Evolutionary conservation across 2,797 vertebrate genomes (phyloP).

Genomic region (Thripadectes ignobilis): DNA sequence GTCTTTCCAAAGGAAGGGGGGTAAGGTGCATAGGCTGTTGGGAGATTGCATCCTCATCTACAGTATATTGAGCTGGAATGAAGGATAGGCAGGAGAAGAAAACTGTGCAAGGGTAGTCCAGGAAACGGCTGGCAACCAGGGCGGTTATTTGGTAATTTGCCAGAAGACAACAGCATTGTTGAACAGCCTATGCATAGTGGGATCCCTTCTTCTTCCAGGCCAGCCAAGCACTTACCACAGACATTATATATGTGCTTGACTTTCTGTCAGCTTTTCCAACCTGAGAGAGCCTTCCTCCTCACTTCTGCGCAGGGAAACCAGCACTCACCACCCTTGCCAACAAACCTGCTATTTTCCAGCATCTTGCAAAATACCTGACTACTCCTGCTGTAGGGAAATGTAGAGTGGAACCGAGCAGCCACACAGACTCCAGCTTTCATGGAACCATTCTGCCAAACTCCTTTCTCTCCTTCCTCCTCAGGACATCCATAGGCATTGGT

Average conservation of each 20-base stretch:
- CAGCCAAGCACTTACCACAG: not conserved
- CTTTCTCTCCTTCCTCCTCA: not conserved
- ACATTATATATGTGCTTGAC: not conserved
- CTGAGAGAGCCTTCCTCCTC: constrained; percentile 6
- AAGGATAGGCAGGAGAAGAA: not conserved
- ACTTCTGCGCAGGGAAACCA: not conserved
- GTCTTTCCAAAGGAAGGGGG: constrained; percentile 5
- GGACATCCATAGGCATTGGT: not conserved
- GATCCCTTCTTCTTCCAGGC: not conserved
- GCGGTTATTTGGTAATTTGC: constrained; percentile 19
- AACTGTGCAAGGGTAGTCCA: not conserved
- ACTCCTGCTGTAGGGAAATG: not conserved
- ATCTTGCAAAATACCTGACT: constrained; percentile 17
- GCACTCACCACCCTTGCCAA: not conserved
- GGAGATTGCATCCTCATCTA: constrained; percentile 17
- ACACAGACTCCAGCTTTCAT: not conserved
- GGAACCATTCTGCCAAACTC: not conserved
- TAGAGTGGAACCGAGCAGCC: not conserved
- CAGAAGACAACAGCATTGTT: constrained; percentile 20
- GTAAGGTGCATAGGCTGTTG: constrained; percentile 36
- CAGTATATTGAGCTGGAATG: not conserved
- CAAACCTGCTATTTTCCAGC: constrained; percentile 18
- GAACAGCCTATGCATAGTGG: not conserved
- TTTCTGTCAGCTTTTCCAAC: constrained; percentile 10
- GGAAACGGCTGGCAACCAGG: constrained; percentile 10